These are phyloP conservation scores for Oreonectes daqikongensis DNA, from an alignment of 2,797 vertebrate genomes.

Conservation along the genomic window DNA sequence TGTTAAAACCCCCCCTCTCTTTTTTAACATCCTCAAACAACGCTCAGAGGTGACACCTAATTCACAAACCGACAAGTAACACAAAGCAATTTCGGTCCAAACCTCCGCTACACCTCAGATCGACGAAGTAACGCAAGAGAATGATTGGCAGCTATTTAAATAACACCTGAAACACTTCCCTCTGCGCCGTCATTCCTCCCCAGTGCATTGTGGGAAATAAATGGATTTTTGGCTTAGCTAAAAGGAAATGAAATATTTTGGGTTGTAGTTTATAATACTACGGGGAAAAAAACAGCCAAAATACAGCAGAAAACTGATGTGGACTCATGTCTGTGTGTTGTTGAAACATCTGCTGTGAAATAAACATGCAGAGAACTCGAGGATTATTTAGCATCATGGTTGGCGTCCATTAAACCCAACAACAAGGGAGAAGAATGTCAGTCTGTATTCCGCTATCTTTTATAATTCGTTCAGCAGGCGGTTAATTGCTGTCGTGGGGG, in stretches of 20 bases:
- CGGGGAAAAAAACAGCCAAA: neutral
- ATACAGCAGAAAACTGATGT: constrained; percentile 8
- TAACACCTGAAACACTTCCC: constrained; percentile 27
- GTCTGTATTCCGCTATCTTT: constrained; percentile 4
- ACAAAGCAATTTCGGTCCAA: constrained; percentile 26
- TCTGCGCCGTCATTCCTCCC: neutral
- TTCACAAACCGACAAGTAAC: constrained; percentile 28
- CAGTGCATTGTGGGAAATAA: constrained; percentile 33
- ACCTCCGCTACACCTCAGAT: constrained; percentile 21
- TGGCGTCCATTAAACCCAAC: constrained; percentile 52
- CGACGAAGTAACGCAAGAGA: constrained; percentile 20
- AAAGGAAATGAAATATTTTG: constrained; percentile 1
- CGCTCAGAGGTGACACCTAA: constrained; percentile 27
- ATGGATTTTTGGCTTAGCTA: constrained; percentile 14
- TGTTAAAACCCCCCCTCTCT: constrained; percentile 18
- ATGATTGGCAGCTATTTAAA: constrained; percentile 35
- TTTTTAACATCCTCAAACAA: constrained; percentile 33
- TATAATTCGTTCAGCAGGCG: constrained; percentile 59
- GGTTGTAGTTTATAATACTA: too few relatives aligned
- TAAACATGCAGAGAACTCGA: constrained; percentile 49
- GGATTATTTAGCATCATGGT: constrained; percentile 60
- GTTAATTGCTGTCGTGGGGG: constrained; percentile 56
- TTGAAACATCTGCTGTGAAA: neutral
- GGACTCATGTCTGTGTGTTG: neutral
- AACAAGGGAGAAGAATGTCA: constrained; percentile 33